These are phyloP conservation scores for Sebastes flavidus DNA, from an alignment of 2,797 vertebrate genomes.

Conservation along the genomic window DNA sequence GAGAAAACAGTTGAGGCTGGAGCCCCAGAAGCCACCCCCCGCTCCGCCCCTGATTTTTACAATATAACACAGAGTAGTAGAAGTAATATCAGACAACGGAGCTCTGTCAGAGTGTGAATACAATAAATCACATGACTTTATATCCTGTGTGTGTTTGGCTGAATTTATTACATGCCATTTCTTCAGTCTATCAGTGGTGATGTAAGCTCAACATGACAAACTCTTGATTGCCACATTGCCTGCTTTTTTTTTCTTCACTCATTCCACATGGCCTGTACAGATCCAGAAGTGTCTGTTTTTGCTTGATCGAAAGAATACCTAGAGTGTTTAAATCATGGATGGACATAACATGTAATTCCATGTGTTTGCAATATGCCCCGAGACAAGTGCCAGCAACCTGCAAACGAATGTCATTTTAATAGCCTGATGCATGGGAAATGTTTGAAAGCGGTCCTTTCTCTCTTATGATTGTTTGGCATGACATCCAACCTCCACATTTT, in stretches of 20 bases:
- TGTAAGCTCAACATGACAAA: slow-evolving; percentile 48
- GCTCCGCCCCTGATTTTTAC: background rate
- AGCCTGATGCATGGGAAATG: slow-evolving; percentile 78
- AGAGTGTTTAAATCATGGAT: slow-evolving; percentile 76
- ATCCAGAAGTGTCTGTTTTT: slow-evolving; percentile 63
- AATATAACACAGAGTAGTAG: background rate
- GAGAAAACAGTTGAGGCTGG: too few relatives aligned
- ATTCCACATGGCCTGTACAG: slow-evolving; percentile 66
- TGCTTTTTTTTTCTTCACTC: slow-evolving; percentile 40
- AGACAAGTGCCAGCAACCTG: slow-evolving; percentile 81
- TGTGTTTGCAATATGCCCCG: slow-evolving; percentile 80
- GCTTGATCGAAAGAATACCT: slow-evolving; percentile 73
- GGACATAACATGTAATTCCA: slow-evolving; percentile 78
- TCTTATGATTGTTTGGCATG: slow-evolving; percentile 78
- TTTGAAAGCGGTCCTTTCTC: slow-evolving; percentile 79
- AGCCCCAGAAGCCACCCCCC: too few relatives aligned
- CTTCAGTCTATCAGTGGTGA: slow-evolving; percentile 33
- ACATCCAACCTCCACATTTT: slow-evolving; percentile 74
- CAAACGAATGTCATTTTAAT: slow-evolving; percentile 82
- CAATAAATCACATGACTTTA: slow-evolving; percentile 24
- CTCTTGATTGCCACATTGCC: slow-evolving; percentile 44
- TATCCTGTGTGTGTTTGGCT: slow-evolving; percentile 12
- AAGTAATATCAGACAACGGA: slow-evolving; percentile 13
- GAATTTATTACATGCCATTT: slow-evolving; percentile 8
- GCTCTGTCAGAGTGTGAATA: slow-evolving; percentile 21